phyloP scores from a whole-genome alignment of 2,113 vertebrate species.

The Potamarius usumacintae region DNA sequence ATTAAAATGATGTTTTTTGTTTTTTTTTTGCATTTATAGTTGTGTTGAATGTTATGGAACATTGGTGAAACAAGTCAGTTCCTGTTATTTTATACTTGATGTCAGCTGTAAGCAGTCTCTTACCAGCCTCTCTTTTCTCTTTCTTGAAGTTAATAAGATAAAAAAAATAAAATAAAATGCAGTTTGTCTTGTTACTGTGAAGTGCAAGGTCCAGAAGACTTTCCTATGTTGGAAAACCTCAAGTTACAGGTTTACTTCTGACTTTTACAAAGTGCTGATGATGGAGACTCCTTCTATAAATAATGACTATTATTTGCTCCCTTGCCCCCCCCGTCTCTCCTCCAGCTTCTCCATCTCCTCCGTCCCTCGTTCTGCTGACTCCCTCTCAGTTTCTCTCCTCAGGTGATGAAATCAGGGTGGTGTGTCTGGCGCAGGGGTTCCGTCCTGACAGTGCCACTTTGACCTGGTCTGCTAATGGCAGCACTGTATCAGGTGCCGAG shows the following conservation, averaged over 20 bases:
- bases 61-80: too few species aligned
- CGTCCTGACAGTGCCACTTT: accelerated
- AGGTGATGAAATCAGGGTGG: slow-evolving; percentile 27
- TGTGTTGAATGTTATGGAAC: neutral
- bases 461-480: slow-evolving; percentile 46
- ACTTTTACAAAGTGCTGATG: too few species aligned
- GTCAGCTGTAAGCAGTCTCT: neutral
- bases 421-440: slow-evolving; percentile 53
- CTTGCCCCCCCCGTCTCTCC: neutral
- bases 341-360: slow-evolving; percentile 44
- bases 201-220: too few species aligned
- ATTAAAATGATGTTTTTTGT: neutral
- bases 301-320: neutral
- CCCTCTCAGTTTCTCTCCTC: accelerated
- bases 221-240: too few species aligned
- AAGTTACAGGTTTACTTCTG: too few species aligned
- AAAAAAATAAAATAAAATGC: neutral
- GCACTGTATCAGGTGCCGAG: accelerated
- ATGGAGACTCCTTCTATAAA: too few species aligned
- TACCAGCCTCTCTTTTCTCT: neutral
- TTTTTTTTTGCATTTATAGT: neutral
- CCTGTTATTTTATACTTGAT: too few species aligned
- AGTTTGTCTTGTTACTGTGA: neutral
- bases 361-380: slow-evolving; percentile 49
- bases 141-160: neutral